Base-by-base conservation (phyloP, 2,888 invertebrate genomes). In the Eristalis tenax region DNA sequence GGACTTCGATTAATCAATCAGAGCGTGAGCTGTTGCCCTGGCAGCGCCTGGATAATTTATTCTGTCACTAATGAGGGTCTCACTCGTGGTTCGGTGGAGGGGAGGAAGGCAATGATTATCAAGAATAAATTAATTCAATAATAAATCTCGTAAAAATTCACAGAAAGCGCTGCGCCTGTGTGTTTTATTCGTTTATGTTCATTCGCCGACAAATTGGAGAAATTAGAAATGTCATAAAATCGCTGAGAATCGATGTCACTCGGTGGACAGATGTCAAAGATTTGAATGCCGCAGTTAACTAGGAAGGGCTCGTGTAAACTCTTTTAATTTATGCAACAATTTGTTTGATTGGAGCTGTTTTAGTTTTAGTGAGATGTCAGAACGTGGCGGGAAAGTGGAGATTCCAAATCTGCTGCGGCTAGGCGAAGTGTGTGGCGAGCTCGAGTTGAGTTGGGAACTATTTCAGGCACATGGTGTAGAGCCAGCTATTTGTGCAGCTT, bases 1-100 rank as follows among this genome's bases (percentile, higher is more conserved):
- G 18, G 38, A 61, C 70, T 74, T 50, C 59, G 81, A 82, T 64
- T 77, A 85, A 85, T 86, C 81, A 86, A 78, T 81, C 81, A 61
- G 68, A 74, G 50, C 76, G 80, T 18, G 26, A 50, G 18, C 18
- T 50, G 50, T 50, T 50, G 50, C 50, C 18, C 26, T 85, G 68
- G 18, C 71, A 76, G 40, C 68, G 57, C 50, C 50, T 50, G 56
- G 43, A 61, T 78, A 78, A 82, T 82, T 77, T 74, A 74, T 74
- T 74, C 38, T 74, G 74, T 69, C 81, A 65, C 68, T 78, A 86
- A 78, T 82, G 85, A 81, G 65, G 43, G 40, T 63, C 74, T 65
- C 69, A 59, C 50, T 40, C 50, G 56, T 38, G 5, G 15, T n/a
- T n/a, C 59, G 15, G 38, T 35, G n/a, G 75, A 10, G 10, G 8